phyloP scores from a whole-genome alignment of 2,797 vertebrate genomes.

The Picus viridis region DNA sequence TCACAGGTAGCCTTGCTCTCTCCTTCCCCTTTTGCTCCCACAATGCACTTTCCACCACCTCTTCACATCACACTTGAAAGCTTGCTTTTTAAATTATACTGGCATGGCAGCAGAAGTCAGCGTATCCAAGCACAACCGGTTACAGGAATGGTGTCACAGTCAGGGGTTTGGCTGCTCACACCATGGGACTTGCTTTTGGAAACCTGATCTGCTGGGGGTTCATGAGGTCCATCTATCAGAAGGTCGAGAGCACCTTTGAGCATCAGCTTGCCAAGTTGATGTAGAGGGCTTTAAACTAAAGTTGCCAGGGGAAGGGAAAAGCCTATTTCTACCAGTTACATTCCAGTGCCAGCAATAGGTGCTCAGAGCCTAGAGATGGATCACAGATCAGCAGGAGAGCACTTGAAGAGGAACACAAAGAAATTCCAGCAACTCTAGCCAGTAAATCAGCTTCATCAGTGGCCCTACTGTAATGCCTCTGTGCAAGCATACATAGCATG shows the following conservation, averaged over 20 bases:
- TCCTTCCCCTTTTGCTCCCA: not conserved
- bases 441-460: not conserved
- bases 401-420: not conserved
- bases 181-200: not conserved
- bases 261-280: not conserved
- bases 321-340: not conserved
- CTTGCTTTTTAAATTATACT: not conserved
- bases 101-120: not conserved
- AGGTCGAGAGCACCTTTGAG: not conserved
- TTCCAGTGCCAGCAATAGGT: not conserved
- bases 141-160: not conserved
- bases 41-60: not conserved
- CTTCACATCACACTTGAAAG: not conserved
- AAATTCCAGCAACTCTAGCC: not conserved
- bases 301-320: not conserved
- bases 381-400: not conserved
- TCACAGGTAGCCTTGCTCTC: not conserved
- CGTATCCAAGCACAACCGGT: not conserved
- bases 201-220: not conserved
- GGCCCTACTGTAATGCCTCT: not conserved
- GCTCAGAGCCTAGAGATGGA: not conserved
- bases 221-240: not conserved
- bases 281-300: not conserved
- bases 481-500: not conserved
- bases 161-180: no score